Percentiles rank a stretch among this genome's conserved stretches.
phyloP scores from a whole-genome alignment of 2,113 vertebrate species.

The Macrotis lagotis region DNA sequence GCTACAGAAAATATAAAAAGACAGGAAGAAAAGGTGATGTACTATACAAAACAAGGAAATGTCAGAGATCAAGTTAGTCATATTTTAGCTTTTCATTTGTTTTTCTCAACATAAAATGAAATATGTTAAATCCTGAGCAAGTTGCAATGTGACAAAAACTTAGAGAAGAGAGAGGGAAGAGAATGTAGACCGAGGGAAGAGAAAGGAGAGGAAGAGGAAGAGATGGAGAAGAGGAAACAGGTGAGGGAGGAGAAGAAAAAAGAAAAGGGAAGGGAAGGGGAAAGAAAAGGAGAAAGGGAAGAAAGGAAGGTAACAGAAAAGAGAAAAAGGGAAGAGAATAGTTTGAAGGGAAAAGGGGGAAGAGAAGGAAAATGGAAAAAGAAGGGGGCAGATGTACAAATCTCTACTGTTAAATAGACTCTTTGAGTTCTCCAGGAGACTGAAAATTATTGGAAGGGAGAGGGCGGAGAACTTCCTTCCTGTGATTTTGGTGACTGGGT shows the following conservation, averaged over 20 bases:
- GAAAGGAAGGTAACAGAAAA: too few relatives aligned
- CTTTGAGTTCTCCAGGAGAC: conserved; percentile 7
- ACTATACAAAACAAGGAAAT: conserved; percentile 31
- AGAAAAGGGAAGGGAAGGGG: too few relatives aligned
- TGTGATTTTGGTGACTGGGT: conserved; percentile 35
- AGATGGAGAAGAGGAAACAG: not conserved
- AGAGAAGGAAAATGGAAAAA: not conserved
- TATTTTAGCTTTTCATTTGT: not conserved
- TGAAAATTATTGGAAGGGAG: conserved; percentile 41
- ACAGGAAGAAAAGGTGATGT: not conserved
- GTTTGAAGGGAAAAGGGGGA: too few relatives aligned
- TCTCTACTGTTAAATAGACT: not conserved
- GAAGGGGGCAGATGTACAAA: not conserved
- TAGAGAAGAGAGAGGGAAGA: not conserved
- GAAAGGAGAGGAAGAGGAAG: not conserved
- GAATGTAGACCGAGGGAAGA: not conserved
- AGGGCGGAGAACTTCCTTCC: conserved; percentile 32
- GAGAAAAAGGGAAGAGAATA: too few relatives aligned
- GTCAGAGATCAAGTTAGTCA: not conserved
- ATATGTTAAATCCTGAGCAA: not conserved
- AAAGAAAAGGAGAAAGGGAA: too few relatives aligned
- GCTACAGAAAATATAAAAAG: not conserved
- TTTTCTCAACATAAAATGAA: not conserved
- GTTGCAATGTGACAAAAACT: not conserved
- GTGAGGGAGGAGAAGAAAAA: too few relatives aligned